Evolutionary conservation across 2,888 invertebrate species (phyloP).

Genomic region (Lottia scabra): DNA sequence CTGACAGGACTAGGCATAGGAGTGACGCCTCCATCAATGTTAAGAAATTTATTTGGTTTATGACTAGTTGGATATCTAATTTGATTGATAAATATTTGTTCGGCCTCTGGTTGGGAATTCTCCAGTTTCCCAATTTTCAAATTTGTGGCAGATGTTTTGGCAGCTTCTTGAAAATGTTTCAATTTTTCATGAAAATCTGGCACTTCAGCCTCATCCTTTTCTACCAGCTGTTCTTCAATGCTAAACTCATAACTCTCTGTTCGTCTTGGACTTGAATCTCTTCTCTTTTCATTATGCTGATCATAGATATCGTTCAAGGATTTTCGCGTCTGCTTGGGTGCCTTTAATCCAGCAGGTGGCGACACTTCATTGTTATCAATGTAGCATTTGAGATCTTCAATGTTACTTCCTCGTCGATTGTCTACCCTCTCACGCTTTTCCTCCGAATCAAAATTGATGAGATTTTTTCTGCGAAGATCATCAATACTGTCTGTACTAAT

Average conservation of each 20-base stretch:
- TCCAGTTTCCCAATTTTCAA: neutral
- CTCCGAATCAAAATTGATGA: neutral
- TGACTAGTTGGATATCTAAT: neutral
- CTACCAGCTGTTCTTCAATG: neutral
- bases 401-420: neutral
- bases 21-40: neutral
- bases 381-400: neutral
- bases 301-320: neutral
- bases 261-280: neutral
- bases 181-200: neutral
- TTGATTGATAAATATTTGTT: too few relatives aligned
- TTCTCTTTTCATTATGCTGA: neutral
- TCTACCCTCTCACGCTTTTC: neutral
- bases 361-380: neutral
- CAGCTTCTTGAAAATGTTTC: neutral
- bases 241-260: neutral
- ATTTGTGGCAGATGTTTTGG: neutral
- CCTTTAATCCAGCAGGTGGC: neutral
- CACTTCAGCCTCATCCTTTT: neutral
- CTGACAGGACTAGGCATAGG: slow-evolving; percentile 16
- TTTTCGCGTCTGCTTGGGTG: neutral
- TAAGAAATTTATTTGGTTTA: neutral
- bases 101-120: neutral
- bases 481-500: neutral
- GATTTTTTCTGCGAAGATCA: neutral